Conservation (phyloP, 2,113 vertebrate species). For the Hypanus sabinus region DNA sequence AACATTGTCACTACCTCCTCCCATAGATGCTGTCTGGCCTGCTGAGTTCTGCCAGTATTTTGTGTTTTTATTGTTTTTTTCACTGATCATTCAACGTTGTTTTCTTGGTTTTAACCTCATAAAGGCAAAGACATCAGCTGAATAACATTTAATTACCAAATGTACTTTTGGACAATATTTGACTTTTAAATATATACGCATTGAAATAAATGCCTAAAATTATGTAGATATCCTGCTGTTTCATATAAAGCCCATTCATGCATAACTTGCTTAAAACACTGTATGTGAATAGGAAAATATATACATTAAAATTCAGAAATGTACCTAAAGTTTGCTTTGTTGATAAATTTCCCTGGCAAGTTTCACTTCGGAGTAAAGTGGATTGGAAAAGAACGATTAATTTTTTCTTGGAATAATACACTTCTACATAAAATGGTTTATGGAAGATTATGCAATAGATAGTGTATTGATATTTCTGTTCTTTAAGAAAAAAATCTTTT, state of each 20-base stretch:
- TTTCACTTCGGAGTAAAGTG: not conserved
- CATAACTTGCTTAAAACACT: not conserved
- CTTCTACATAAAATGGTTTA: not conserved
- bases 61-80: too few relatives aligned
- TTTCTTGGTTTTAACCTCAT: not conserved
- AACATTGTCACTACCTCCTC: too few relatives aligned
- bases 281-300: not conserved
- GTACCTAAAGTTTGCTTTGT: not conserved
- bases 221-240: slow-evolving; percentile 11
- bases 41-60: too few relatives aligned
- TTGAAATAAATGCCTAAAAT: slow-evolving; percentile 16
- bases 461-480: not conserved
- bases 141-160: not conserved
- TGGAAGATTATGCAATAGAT: not conserved
- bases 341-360: not conserved
- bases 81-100: not conserved
- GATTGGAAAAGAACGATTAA: not conserved
- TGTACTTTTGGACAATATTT: not conserved
- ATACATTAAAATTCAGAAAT: not conserved
- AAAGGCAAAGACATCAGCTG: not conserved
- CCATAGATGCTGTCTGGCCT: too few relatives aligned
- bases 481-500: not conserved
- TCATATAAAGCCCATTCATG: not conserved
- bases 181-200: not conserved
- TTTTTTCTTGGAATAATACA: not conserved